Conservation (phyloP, 2,888 invertebrate species). For the Orthosia cruda region DNA sequence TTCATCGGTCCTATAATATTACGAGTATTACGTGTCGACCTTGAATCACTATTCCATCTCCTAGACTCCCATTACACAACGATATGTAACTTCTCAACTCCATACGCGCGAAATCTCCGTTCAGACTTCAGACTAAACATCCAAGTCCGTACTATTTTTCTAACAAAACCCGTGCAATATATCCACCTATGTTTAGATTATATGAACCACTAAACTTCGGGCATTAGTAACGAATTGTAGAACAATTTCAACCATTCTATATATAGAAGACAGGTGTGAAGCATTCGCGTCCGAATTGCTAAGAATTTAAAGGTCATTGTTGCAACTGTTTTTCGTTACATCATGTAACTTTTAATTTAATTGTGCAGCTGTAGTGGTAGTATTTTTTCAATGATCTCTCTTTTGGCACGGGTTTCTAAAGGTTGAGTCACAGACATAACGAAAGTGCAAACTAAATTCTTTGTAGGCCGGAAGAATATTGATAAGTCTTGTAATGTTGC, state of each 20-base stretch:
- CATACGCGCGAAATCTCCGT: slow-evolving; percentile 31
- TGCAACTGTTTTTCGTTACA: slow-evolving; percentile 58
- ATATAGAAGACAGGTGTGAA: slow-evolving; percentile 68
- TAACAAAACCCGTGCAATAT: slow-evolving; percentile 25
- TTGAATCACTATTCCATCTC: slow-evolving; percentile 4
- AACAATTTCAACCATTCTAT: slow-evolving; percentile 59
- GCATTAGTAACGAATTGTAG: slow-evolving; percentile 45
- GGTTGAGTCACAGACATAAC: slow-evolving; percentile 2
- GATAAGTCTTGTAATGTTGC: background rate
- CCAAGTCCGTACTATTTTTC: slow-evolving; percentile 28
- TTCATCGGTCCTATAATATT: background rate
- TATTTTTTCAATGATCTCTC: slow-evolving; percentile 25
- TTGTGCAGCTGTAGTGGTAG: slow-evolving; percentile 29
- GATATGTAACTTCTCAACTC: slow-evolving; percentile 33
- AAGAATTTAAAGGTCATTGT: slow-evolving; percentile 68
- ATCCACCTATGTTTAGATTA: slow-evolving; percentile 42
- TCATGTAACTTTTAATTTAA: slow-evolving; percentile 18
- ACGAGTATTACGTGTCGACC: background rate
- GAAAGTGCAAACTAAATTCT: background rate
- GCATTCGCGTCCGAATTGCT: slow-evolving; percentile 51
- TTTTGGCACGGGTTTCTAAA: slow-evolving; percentile 31
- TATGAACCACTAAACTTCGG: slow-evolving; percentile 12
- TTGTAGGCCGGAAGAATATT: too few relatives aligned
- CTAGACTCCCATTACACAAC: slow-evolving; percentile 12
- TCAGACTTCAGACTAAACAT: slow-evolving; percentile 50